Percentiles rank a stretch among this genome's conserved stretches.
Evolutionary conservation across 2,113 vertebrate genomes (phyloP).

Genomic region (Glaucomys volans): DNA sequence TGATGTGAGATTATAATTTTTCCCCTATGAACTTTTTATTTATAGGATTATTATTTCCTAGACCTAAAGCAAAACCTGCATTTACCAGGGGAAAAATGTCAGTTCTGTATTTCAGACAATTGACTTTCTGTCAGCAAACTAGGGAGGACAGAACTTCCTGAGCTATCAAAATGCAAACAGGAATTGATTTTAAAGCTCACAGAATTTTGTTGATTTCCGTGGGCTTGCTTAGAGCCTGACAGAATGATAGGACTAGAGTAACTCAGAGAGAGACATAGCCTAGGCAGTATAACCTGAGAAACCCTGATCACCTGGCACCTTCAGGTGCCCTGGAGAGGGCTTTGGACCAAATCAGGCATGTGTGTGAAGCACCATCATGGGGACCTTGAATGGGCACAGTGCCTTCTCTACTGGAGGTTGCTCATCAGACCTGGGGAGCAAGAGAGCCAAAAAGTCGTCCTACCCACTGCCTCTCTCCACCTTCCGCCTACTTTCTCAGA

Average conservation of each 20-base stretch:
- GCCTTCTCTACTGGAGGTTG: not conserved
- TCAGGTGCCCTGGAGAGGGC: not conserved
- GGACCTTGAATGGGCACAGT: not conserved
- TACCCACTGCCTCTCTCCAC: too few species aligned
- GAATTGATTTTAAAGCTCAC: conserved; percentile 27
- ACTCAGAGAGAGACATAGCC: not conserved
- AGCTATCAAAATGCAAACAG: conserved; percentile 40
- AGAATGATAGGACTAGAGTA: not conserved
- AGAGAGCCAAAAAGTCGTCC: not conserved
- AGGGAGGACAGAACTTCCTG: conserved; percentile 1
- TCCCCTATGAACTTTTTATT: not conserved
- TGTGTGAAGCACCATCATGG: not conserved
- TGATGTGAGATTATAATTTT: not conserved
- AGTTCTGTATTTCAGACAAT: conserved; percentile 49
- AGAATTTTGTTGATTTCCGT: conserved; percentile 38
- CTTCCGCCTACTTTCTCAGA: not conserved
- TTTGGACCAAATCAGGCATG: not conserved
- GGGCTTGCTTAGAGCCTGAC: not conserved
- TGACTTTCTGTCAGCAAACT: conserved; percentile 33
- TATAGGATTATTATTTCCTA: conserved; percentile 10
- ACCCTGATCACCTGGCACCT: not conserved
- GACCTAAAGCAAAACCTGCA: conserved; percentile 20
- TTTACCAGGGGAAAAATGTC: not conserved
- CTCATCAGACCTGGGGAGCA: not conserved
- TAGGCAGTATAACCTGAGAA: conserved; percentile 1